These are phyloP conservation scores for Podocnemis expansa DNA, from an alignment of 2,113 vertebrate genomes.

Conservation along the genomic window DNA sequence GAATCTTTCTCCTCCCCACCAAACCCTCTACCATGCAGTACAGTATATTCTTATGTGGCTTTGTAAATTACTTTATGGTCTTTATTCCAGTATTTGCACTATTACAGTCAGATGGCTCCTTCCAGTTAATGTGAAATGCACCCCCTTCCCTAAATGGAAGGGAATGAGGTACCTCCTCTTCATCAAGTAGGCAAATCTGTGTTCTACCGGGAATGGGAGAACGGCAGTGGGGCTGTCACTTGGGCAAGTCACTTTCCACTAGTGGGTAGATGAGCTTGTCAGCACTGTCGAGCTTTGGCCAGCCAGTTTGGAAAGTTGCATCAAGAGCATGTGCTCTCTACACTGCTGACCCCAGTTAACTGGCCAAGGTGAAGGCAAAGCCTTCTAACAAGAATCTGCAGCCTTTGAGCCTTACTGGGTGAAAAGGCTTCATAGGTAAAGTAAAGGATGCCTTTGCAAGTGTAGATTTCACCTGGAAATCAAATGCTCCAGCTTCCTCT, in stretches of 20 bases:
- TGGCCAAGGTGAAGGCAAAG: too few species aligned
- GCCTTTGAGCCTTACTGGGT: fast-evolving
- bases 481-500: background rate
- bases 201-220: background rate
- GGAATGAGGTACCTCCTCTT: background rate
- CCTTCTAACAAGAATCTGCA: background rate
- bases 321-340: too few species aligned
- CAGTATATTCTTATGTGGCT: background rate
- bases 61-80: background rate
- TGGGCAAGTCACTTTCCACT: background rate
- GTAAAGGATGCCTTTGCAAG: background rate
- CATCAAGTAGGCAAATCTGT: background rate
- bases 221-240: fast-evolving
- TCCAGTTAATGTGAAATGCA: background rate
- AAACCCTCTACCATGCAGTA: background rate
- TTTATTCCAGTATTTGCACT: background rate
- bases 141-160: background rate
- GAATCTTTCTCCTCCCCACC: background rate
- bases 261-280: background rate
- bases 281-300: background rate
- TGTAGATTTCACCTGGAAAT: fast-evolving
- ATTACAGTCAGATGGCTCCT: background rate
- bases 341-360: too few species aligned
- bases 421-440: background rate
- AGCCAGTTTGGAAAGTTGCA: background rate